phyloP scores from a whole-genome alignment of 2,888 invertebrate species.

The Nycteola revayana region DNA sequence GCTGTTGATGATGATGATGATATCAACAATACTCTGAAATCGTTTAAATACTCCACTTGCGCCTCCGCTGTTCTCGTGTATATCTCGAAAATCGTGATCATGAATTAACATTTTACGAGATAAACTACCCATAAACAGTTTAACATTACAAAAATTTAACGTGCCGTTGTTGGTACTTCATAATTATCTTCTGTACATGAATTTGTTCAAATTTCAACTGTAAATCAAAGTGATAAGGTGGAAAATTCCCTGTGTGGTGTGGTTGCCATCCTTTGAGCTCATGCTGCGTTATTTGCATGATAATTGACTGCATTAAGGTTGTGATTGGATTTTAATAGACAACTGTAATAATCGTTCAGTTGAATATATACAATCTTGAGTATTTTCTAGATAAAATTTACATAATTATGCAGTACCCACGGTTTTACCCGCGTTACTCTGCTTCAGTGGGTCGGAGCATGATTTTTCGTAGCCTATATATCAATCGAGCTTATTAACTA shows the following conservation, averaged over 20 bases:
- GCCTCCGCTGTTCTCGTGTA: too few relatives aligned
- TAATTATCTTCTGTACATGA: slow-evolving; percentile 10
- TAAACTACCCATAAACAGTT: slow-evolving; percentile 26
- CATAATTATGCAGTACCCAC: too few relatives aligned
- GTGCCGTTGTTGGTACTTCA: slow-evolving; percentile 10
- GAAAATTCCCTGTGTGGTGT: slow-evolving; percentile 2
- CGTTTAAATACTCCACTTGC: too few relatives aligned
- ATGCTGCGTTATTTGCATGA: slow-evolving; percentile 27
- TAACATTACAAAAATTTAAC: slow-evolving; percentile 32
- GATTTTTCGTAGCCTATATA: too few relatives aligned
- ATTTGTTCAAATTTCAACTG: slow-evolving; percentile 6
- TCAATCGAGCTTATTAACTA: too few relatives aligned
- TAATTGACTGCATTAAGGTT: slow-evolving; percentile 22
- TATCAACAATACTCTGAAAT: too few relatives aligned
- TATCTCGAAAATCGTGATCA: slow-evolving; percentile 22
- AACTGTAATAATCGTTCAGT: slow-evolving; percentile 1
- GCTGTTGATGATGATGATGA: too few relatives aligned
- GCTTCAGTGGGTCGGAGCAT: too few relatives aligned
- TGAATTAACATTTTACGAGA: slow-evolving; percentile 39
- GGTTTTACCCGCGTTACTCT: too few relatives aligned
- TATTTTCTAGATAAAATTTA: too few relatives aligned
- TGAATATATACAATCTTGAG: too few relatives aligned
- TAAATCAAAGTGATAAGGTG: slow-evolving; percentile 4
- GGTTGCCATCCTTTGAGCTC: slow-evolving; percentile 4
- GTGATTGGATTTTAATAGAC: slow-evolving; percentile 24